These are phyloP conservation scores for Thalassophryne amazonica DNA, from an alignment of 2,797 vertebrate species.

Conservation along the genomic window DNA sequence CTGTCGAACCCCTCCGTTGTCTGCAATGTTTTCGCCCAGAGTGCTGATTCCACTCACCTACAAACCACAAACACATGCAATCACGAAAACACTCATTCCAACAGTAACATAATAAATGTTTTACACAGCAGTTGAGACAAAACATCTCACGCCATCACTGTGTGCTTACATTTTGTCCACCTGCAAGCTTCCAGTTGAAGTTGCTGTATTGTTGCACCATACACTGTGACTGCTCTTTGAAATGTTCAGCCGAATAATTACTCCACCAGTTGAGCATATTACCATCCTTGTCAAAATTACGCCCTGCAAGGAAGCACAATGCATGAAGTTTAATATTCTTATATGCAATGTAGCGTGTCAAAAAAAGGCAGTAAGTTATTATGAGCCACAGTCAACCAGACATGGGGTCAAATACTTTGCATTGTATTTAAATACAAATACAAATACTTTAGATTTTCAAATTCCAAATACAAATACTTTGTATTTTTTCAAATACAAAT, in stretches of 20 bases:
- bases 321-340: conserved; percentile 3
- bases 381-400: too few species aligned
- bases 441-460: too few species aligned
- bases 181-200: conserved; percentile 93
- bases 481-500: too few species aligned
- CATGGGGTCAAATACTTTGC: too few species aligned
- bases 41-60: conserved; percentile 96
- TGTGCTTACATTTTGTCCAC: conserved; percentile 86
- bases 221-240: conserved; percentile 90
- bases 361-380: too few species aligned
- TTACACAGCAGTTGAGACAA: conserved; percentile 4
- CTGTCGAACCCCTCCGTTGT: conserved; percentile 94
- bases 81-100: conserved; percentile 56
- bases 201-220: conserved; percentile 92
- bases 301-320: conserved; percentile 73
- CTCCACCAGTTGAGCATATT: conserved; percentile 99
- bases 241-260: conserved; percentile 90
- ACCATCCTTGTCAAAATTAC: conserved; percentile 94
- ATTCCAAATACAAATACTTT: too few species aligned
- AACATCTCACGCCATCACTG: conserved; percentile 3
- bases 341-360: too few species aligned
- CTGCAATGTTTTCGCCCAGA: conserved; percentile 95
- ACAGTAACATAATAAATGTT: conserved; percentile 5
- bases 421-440: too few species aligned
- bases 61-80: conserved; percentile 14